A percentile compares a stretch with the other conserved stretches of the same genome.
phyloP scores from a whole-genome alignment of 2,113 vertebrate genomes.

The Silurus asotus region DNA sequence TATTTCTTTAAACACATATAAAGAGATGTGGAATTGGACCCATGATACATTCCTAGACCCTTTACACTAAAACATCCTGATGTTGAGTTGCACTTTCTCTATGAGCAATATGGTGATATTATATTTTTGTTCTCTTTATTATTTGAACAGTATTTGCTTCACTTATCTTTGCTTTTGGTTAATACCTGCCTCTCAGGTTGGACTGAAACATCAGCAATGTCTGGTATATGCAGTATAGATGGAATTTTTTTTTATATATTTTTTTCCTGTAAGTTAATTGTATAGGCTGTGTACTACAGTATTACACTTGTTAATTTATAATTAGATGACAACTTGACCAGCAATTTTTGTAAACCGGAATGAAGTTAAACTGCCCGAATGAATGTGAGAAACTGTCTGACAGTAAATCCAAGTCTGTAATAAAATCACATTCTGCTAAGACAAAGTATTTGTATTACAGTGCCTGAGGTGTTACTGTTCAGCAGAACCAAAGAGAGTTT shows the following conservation, averaged over 20 bases:
- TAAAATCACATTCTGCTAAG: neutral
- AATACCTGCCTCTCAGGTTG: slow-evolving; percentile 21
- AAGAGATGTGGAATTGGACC: neutral
- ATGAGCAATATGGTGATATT: slow-evolving; percentile 2
- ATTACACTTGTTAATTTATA: neutral
- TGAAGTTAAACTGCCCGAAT: neutral
- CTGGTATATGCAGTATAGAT: neutral
- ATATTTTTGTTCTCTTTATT: slow-evolving; percentile 1
- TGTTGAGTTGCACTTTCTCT: slow-evolving; percentile 49
- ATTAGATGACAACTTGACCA: neutral
- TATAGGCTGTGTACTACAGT: neutral
- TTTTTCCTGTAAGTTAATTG: neutral
- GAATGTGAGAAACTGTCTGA: neutral
- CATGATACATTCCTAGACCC: neutral
- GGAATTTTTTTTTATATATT: neutral
- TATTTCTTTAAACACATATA: neutral
- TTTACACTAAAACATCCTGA: slow-evolving; percentile 4
- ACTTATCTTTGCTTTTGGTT: slow-evolving; percentile 9
- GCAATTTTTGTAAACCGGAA: neutral
- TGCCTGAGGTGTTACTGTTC: slow-evolving; percentile 29
- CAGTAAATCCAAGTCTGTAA: slow-evolving; percentile 1
- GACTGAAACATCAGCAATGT: neutral
- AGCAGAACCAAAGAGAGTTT: slow-evolving; percentile 24
- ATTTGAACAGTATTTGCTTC: slow-evolving; percentile 33
- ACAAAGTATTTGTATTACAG: slow-evolving; percentile 1